These are phyloP conservation scores for Agrypnus murinus DNA, from an alignment of 2,888 invertebrate genomes.

Conservation along the genomic window DNA sequence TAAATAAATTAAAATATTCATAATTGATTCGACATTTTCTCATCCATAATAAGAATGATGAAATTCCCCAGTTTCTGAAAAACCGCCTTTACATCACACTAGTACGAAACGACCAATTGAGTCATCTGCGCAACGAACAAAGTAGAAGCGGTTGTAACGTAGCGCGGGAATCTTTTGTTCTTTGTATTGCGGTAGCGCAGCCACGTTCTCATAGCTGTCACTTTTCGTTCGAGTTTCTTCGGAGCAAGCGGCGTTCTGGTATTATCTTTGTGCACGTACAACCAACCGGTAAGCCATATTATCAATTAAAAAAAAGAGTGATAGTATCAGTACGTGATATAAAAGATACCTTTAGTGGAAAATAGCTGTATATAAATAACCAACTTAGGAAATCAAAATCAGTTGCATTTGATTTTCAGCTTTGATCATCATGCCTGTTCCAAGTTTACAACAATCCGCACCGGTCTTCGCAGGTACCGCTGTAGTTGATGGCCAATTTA, in stretches of 20 bases:
- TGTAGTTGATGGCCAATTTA: conserved; percentile 88
- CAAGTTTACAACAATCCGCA: conserved; percentile 82
- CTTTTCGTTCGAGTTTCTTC: conserved; percentile 11
- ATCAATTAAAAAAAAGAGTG: not conserved
- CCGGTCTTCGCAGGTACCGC: conserved; percentile 87
- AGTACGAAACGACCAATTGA: not conserved
- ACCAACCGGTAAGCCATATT: not conserved
- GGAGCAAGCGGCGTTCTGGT: not conserved
- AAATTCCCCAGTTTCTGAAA: not conserved
- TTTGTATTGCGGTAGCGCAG: not conserved
- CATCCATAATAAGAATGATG: not conserved
- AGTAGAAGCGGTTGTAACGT: conserved; percentile 1
- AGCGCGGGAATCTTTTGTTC: not conserved
- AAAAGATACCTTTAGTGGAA: no score
- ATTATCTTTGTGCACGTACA: not conserved
- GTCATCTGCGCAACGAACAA: not conserved
- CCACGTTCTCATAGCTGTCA: not conserved
- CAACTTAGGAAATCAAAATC: conserved; percentile 12
- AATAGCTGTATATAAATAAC: not conserved
- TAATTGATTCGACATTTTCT: not conserved
- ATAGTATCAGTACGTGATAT: conserved; percentile 19
- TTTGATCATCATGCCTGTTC: conserved; percentile 65
- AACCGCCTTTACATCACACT: not conserved
- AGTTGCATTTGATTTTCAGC: conserved; percentile 32
- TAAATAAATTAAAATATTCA: not conserved